phyloP scores from a whole-genome alignment of 2,797 vertebrate genomes.

The Carduelis carduelis region DNA sequence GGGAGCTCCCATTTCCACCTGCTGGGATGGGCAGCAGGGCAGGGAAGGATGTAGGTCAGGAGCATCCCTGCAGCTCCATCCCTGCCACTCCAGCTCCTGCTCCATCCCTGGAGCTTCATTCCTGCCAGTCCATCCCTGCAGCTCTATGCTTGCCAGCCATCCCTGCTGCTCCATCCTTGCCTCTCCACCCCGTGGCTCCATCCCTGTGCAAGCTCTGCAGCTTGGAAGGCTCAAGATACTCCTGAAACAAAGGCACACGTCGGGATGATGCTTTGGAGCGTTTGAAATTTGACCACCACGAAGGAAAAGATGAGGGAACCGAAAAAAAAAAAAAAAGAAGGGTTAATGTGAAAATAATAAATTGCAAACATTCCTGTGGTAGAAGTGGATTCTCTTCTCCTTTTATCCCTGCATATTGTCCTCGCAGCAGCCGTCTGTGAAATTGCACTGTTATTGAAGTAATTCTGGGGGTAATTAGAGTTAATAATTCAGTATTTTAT shows the following conservation, averaged over 20 bases:
- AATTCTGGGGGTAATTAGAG: constrained; percentile 76
- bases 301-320: constrained; percentile 15
- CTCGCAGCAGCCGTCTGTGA: constrained; percentile 74
- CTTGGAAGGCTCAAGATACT: neutral
- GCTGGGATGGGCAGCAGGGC: neutral
- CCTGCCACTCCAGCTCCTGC: neutral
- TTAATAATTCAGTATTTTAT: constrained; percentile 76
- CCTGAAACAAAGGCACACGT: neutral
- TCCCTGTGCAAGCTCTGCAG: neutral
- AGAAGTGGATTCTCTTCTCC: constrained; percentile 69
- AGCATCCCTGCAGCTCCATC: neutral
- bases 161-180: neutral
- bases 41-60: neutral
- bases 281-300: constrained; percentile 33
- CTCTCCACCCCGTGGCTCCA: neutral
- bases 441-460: constrained; percentile 74
- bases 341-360: constrained; percentile 69
- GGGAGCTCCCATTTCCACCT: rapidly evolving
- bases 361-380: constrained; percentile 73
- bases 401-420: constrained; percentile 66
- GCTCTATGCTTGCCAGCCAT: neutral
- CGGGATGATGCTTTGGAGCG: neutral
- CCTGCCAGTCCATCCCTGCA: neutral
- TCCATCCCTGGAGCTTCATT: neutral
- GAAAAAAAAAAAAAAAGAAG: neutral